Base-by-base conservation (phyloP, 2,797 vertebrate genomes). In the Crypturellus tataupa region DNA sequence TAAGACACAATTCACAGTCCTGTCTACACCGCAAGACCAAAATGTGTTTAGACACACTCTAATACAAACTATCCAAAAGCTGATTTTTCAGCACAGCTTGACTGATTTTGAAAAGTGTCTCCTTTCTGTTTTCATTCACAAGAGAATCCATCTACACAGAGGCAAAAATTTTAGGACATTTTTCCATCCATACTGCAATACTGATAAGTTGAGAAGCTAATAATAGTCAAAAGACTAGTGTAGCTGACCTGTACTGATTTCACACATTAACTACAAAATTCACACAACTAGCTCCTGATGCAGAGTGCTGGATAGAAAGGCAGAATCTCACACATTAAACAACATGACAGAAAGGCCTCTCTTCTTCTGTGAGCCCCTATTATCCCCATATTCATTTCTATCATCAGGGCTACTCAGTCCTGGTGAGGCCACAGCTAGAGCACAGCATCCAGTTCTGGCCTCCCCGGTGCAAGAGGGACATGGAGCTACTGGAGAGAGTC, bases 1-100 rank as follows among this genome's bases (percentile, higher is more conserved):
- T 55, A 91, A 89, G 73, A 89, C 77, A 89, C 44, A n/a, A 78
- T 75, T 88, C 87, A 85, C 56, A 60, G 77, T 23, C 24, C 35
- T 76, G 55, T 53, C 73, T 85, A 80, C 24, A 19, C 2, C 56
- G 21, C 75, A 64, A 70, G 78, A 84, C 24, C 46, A 60, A 81
- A 86, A 82, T 1, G 0, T 37, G 29, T 44, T 29, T 25, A 37
- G 29, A 39, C 16, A 58, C 21, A 11, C 8, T 39, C 31, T 40
- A 83, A 87, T 39, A 42, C 6, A 53, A 55, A 21, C 65, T 62
- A 72, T 1, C 16, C 59, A 51, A 65, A 59, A 75, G 25, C 20
- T 63, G 39, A 70, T 70, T 90, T 88, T 70, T 23, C 44, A 53
- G 55, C 80, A 49, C 3, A 51, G 42, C 18, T 76, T 31, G 25